Base-by-base conservation (phyloP, 2,113 vertebrate genomes). In the Sula dactylatra region DNA sequence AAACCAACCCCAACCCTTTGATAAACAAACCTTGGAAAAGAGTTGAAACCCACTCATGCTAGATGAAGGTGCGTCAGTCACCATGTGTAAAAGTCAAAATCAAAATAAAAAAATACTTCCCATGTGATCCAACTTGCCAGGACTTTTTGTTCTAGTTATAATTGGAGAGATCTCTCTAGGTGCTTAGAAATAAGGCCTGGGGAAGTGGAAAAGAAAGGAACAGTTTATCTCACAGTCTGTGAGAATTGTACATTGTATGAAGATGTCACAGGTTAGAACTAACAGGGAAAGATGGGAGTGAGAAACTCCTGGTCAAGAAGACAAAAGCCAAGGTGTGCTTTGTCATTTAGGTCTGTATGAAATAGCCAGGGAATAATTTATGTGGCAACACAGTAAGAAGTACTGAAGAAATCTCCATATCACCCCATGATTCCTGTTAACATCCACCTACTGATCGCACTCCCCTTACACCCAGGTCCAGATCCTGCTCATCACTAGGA, bases 1-100 rank as follows among this genome's bases (percentile, higher is more conserved):
- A 85, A 89, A 34, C 27, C 86, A 92, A 13, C n/a, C 21, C 54
- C 88, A 96, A 44, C 17, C 7, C 69, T 94, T 69, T 79, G 73
- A 55, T 89, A 94, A 96, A 96, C 87, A 97, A 89, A 91, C 34
- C 11, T 61, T 82, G 86, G 72, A 7, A 71, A 26, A 81, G 81
- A 78, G 52, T 12, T 84, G 84, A 82, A 95, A 45, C 86, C 92
- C 62, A 81, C 94, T 96, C 72, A 0, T 31, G 76, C 29, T 82
- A 16, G 59, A 64, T 19, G 4, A 78, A 94, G 88, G 73, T 91
- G 81, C 84, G 15, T 95, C 94, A 94, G 84, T 82, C 82, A 77
- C 70, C 95, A 91, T 6, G 50, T 89, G 95, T 91, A 76, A 19
- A 74, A 88, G 56, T 83, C 14, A 71, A 64, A 88, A 88, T 89